These are phyloP conservation scores for Mechanitis mazaeus DNA, from an alignment of 2,888 invertebrate genomes.

Conservation along the genomic window DNA sequence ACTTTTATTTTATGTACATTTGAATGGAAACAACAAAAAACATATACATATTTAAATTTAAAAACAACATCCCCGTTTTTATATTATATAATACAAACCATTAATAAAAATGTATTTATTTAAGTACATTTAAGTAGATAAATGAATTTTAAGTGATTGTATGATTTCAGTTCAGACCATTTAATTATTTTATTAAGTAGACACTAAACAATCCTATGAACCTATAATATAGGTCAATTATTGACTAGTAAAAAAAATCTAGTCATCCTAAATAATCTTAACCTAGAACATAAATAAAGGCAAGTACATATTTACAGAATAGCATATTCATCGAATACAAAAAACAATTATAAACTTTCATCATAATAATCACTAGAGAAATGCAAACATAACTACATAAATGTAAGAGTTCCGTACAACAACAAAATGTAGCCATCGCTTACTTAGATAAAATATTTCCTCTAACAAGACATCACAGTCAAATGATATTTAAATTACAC, in stretches of 20 bases:
- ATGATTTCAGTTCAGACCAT: not conserved
- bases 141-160: not conserved
- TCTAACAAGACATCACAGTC: slow-evolving; percentile 76
- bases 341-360: slow-evolving; percentile 50
- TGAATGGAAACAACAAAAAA: slow-evolving; percentile 17
- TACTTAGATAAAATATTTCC: slow-evolving; percentile 56
- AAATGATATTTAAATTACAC: slow-evolving; percentile 50
- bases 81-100: not conserved
- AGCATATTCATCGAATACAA: slow-evolving; percentile 53
- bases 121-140: slow-evolving; percentile 1
- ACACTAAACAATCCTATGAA: slow-evolving; percentile 16
- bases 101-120: not conserved
- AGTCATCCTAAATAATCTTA: slow-evolving; percentile 57
- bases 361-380: slow-evolving; percentile 51
- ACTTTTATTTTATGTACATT: slow-evolving; percentile 27
- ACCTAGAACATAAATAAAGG: slow-evolving; percentile 68
- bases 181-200: slow-evolving; percentile 15
- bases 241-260: slow-evolving; percentile 69
- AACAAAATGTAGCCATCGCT: slow-evolving; percentile 60
- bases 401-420: slow-evolving; percentile 52
- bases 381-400: slow-evolving; percentile 57
- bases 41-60: slow-evolving; percentile 9
- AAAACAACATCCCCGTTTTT: slow-evolving; percentile 9
- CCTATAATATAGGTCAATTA: slow-evolving; percentile 33
- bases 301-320: slow-evolving; percentile 70